Evolutionary conservation across 2,888 invertebrate species (phyloP).

Genomic region (Caenorhabditis virilis): DNA sequence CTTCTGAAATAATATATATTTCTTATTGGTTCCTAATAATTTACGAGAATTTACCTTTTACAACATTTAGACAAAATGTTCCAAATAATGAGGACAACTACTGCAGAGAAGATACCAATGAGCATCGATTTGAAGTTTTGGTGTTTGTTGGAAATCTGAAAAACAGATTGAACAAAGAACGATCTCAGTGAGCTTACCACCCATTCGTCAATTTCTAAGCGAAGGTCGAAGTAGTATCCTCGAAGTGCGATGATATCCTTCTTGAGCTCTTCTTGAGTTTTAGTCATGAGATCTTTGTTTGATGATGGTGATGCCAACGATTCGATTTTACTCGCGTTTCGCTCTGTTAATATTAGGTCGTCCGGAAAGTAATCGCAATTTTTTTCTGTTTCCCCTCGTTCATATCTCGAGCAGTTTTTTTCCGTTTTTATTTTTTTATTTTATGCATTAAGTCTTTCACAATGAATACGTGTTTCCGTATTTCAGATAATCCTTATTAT

Average conservation of each 20-base stretch:
- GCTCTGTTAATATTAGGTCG: background rate
- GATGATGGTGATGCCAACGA: background rate
- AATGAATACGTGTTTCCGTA: too few relatives aligned
- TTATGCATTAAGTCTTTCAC: too few relatives aligned
- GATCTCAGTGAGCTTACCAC: slow-evolving; percentile 1
- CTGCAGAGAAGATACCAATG: slow-evolving; percentile 21
- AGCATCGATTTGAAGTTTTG: slow-evolving; percentile 22
- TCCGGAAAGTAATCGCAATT: background rate
- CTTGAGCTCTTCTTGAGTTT: slow-evolving; percentile 21
- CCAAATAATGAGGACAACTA: slow-evolving; percentile 14
- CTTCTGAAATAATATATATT: slow-evolving; percentile 8
- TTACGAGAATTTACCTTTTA: background rate
- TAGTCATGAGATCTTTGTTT: slow-evolving; percentile 10
- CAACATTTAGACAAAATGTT: slow-evolving; percentile 18
- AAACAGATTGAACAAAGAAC: background rate
- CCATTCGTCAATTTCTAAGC: slow-evolving; percentile 22
- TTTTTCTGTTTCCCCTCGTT: background rate
- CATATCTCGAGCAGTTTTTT: background rate
- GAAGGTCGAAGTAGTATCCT: slow-evolving; percentile 7
- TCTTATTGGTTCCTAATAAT: background rate
- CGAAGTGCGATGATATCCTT: slow-evolving; percentile 13
- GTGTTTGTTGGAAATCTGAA: slow-evolving; percentile 20
- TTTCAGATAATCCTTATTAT: too few relatives aligned
- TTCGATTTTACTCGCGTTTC: background rate
- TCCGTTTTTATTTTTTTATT: slow-evolving; percentile 1